Percentiles rank a stretch among this genome's conserved stretches.
Conservation (phyloP, 2,113 vertebrate genomes). For the Myrmecophaga tridactyla region DNA sequence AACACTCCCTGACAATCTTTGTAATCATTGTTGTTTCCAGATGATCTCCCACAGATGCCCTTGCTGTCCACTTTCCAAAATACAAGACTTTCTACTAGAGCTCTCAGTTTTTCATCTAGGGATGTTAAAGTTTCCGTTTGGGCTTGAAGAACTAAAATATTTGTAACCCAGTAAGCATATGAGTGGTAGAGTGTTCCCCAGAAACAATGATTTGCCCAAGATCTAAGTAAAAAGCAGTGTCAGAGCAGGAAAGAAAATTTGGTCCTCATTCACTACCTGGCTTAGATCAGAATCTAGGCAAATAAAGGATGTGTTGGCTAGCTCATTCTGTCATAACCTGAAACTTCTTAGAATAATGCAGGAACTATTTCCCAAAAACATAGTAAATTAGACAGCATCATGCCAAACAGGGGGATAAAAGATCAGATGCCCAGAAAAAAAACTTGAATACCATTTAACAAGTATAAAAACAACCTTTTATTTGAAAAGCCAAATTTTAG, state of each 20-base stretch:
- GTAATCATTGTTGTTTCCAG: neutral
- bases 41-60: neutral
- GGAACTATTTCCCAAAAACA: slow-evolving; percentile 38
- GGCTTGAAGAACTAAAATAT: neutral
- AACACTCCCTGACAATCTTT: neutral
- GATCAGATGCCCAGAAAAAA: slow-evolving; percentile 17
- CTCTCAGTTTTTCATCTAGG: neutral
- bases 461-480: neutral
- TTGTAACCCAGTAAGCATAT: neutral
- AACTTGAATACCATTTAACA: slow-evolving; percentile 1
- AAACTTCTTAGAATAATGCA: slow-evolving; percentile 27
- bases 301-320: slow-evolving; percentile 28
- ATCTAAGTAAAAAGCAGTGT: neutral
- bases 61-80: neutral
- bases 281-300: slow-evolving; percentile 1
- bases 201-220: neutral
- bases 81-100: neutral
- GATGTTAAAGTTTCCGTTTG: neutral
- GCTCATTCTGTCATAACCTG: slow-evolving; percentile 1
- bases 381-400: slow-evolving; percentile 12
- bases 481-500: neutral
- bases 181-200: neutral
- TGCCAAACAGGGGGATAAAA: neutral
- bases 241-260: neutral
- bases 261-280: neutral